Conservation (phyloP, 2,888 invertebrate species). For the Nowickia ferox region DNA sequence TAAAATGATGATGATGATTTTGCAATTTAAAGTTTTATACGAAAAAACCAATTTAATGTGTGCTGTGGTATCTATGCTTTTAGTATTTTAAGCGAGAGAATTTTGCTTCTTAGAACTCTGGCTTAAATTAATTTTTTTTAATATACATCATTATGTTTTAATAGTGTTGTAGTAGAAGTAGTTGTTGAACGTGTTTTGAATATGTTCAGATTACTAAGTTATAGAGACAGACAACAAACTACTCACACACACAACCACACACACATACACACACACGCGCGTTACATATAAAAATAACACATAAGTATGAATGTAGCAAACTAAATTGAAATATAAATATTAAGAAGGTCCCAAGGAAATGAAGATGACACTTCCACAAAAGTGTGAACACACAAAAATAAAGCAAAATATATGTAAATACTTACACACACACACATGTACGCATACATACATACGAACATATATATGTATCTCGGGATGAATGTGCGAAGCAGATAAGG, state of each 20-base stretch:
- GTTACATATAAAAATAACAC: neutral
- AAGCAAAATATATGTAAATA: neutral
- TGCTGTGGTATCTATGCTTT: too few relatives aligned
- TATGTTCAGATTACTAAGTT: conserved; percentile 49
- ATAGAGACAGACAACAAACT: conserved; percentile 6
- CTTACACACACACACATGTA: neutral
- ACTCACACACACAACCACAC: neutral
- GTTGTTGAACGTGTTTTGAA: conserved; percentile 58
- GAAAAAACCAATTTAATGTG: neutral
- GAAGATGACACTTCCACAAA: conserved; percentile 11
- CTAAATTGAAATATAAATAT: neutral
- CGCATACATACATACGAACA: neutral
- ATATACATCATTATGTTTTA: conserved; percentile 65
- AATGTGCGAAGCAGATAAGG: conserved; percentile 23
- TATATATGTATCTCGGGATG: neutral
- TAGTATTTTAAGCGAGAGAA: neutral
- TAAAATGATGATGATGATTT: too few relatives aligned
- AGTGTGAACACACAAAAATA: neutral
- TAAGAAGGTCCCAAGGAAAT: neutral
- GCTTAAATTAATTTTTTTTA: conserved; percentile 29
- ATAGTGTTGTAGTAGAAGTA: conserved; percentile 1
- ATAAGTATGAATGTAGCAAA: conserved; percentile 1
- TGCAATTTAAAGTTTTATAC: neutral
- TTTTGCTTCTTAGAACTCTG: neutral
- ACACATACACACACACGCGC: neutral